phyloP scores from a whole-genome alignment of 2,888 invertebrate species.

The Himalopsyche anomala region DNA sequence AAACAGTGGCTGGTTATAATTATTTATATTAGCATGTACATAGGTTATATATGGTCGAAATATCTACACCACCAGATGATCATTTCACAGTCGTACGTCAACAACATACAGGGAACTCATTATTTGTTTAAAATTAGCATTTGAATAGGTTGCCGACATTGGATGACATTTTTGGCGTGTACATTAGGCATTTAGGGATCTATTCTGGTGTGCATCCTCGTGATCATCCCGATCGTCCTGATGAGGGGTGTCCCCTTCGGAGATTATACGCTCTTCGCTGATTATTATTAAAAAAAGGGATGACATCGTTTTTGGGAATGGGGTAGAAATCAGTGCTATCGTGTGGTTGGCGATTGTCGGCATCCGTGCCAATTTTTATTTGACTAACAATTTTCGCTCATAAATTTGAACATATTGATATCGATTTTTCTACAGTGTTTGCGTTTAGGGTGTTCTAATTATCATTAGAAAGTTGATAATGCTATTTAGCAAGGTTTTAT shows the following conservation, averaged over 20 bases:
- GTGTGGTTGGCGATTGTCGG: not conserved
- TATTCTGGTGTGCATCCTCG: constrained; percentile 43
- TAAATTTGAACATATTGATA: no score
- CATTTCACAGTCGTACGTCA: constrained; percentile 53
- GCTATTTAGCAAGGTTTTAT: no score
- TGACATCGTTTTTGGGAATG: constrained; percentile 35
- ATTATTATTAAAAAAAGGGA: constrained; percentile 43
- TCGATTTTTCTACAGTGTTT: no score
- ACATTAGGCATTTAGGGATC: constrained; percentile 33
- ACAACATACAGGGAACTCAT: constrained; percentile 31
- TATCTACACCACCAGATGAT: constrained; percentile 49
- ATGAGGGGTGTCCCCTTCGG: constrained; percentile 33
- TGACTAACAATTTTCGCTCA: no score
- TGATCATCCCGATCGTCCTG: constrained; percentile 25
- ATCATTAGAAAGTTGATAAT: no score
- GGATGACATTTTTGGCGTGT: constrained; percentile 47
- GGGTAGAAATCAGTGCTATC: not conserved
- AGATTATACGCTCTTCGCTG: constrained; percentile 40
- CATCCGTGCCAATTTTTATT: no score
- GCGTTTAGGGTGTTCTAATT: no score
- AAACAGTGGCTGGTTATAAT: no score
- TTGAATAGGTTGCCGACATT: constrained; percentile 48
- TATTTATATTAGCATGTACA: not conserved
- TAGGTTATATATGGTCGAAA: not conserved
- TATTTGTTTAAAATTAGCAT: constrained; percentile 62